These are phyloP conservation scores for Trachemys scripta DNA, from an alignment of 2,113 vertebrate genomes.

Conservation along the genomic window DNA sequence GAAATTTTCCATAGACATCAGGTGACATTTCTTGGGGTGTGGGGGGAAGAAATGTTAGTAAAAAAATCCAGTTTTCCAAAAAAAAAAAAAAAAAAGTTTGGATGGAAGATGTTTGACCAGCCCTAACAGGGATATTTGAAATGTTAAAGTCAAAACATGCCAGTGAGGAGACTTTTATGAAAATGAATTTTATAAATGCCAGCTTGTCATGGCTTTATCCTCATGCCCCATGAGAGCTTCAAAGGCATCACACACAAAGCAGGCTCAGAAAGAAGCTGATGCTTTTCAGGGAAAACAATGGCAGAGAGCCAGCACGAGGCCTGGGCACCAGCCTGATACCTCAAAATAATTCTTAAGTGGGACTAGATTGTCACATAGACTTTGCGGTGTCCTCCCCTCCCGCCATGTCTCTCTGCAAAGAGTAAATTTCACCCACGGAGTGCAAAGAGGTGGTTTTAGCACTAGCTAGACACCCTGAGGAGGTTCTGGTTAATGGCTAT, in stretches of 20 bases:
- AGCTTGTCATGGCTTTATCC: not conserved
- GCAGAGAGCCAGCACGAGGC: not conserved
- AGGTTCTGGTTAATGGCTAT: not conserved
- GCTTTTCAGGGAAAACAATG: not conserved
- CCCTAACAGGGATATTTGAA: too few relatives aligned
- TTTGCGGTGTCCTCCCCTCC: not conserved
- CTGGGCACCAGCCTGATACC: not conserved
- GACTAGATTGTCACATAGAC: not conserved
- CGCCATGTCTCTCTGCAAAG: not conserved
- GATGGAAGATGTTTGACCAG: too few relatives aligned
- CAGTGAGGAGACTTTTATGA: too few relatives aligned
- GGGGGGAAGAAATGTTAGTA: too few relatives aligned
- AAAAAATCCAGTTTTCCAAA: too few relatives aligned
- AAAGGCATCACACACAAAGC: not conserved
- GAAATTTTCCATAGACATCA: not conserved
- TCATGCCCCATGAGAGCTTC: not conserved
- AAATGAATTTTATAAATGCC: not conserved
- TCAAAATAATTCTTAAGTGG: not conserved
- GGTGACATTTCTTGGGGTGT: not conserved
- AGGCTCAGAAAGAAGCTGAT: not conserved
- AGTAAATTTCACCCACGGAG: not conserved
- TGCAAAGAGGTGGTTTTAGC: not conserved
- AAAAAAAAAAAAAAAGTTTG: too few relatives aligned
- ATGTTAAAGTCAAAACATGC: too few relatives aligned
- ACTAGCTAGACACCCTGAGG: not conserved